Percentiles rank a stretch among this genome's conserved stretches.
Evolutionary conservation across 1,140 invertebrate species (phyloP).

Genomic region (Lordiphosa collinella): DNA sequence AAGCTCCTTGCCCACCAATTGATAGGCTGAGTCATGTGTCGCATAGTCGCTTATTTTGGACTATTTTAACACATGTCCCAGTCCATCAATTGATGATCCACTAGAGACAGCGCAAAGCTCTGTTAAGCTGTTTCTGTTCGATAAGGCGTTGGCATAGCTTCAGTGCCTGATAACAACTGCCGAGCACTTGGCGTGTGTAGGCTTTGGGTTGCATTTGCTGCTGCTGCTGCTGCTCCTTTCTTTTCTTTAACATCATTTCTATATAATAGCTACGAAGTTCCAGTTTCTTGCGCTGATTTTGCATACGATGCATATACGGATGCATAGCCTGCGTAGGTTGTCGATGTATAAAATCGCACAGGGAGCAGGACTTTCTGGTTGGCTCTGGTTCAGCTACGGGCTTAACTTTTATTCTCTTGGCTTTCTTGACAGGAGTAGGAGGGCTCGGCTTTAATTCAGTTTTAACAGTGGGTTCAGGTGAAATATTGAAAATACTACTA

Average conservation of each 20-base stretch:
- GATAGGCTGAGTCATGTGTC: neutral
- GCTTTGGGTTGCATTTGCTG: neutral
- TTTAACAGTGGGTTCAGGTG: no score
- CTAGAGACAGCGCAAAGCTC: neutral
- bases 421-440: neutral
- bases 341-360: conserved; percentile 18
- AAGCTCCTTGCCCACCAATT: neutral
- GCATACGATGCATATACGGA: conserved; percentile 35
- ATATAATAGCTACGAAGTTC: conserved; percentile 30
- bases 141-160: conserved; percentile 6
- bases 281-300: conserved; percentile 15
- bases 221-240: neutral
- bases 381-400: neutral
- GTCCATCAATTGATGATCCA: neutral
- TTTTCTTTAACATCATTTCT: conserved; percentile 3
- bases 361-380: neutral
- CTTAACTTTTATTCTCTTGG: neutral
- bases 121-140: neutral
- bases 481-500: no score
- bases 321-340: neutral
- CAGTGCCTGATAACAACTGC: conserved; percentile 7
- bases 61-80: neutral
- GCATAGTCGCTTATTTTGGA: no score
- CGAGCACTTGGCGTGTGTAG: neutral
- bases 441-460: no score